Conservation (phyloP, 2,113 vertebrate species). For the Neomonachus schauinslandi region DNA sequence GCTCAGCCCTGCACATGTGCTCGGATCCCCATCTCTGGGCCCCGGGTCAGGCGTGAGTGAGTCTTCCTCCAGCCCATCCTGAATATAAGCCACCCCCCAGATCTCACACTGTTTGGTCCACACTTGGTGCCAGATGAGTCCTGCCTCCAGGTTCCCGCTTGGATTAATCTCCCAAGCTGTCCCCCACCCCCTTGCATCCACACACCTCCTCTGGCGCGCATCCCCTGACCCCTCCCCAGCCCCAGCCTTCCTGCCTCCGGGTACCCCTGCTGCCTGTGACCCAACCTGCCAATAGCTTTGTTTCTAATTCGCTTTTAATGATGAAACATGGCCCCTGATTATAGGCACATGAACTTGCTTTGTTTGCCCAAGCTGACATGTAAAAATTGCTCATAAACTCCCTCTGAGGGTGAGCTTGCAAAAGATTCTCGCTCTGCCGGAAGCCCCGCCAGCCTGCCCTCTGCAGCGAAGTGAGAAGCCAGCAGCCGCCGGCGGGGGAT, state of each 20-base stretch:
- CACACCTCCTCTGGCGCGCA: background rate
- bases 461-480: background rate
- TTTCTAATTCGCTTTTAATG: background rate
- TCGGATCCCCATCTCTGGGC: background rate
- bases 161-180: no score
- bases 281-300: background rate
- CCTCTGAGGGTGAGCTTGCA: background rate
- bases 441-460: background rate
- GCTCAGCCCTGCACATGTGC: background rate
- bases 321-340: background rate
- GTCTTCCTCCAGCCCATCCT: background rate
- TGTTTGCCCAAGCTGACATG: background rate
- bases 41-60: background rate
- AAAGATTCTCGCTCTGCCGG: background rate
- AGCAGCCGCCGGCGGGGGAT: background rate
- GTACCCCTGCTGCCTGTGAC: background rate
- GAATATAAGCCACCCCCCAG: background rate
- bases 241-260: no score
- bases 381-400: background rate
- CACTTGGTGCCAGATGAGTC: background rate
- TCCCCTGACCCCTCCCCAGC: background rate
- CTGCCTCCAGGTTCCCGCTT: no score
- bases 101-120: background rate
- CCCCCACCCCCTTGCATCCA: background rate
- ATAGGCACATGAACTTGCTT: background rate